phyloP scores from a whole-genome alignment of 92 coral and sea anemone species.

The Heliopora coerulea region DNA sequence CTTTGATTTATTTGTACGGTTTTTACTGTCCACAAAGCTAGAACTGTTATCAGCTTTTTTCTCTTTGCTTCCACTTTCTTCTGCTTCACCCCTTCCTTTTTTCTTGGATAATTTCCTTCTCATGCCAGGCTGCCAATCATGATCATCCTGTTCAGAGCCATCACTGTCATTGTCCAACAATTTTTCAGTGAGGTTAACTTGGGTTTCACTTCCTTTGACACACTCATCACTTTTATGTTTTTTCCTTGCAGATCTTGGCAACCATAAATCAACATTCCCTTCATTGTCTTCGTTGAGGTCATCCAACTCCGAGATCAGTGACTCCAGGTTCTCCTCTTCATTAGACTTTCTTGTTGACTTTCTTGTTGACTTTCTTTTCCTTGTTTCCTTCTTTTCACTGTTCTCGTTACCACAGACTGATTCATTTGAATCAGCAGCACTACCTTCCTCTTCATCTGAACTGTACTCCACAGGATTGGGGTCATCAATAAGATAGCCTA shows the following conservation, averaged over 20 bases:
- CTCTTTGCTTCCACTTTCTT: slow-evolving; percentile 32
- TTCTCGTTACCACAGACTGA: slow-evolving; percentile 65
- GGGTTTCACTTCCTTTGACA: background rate
- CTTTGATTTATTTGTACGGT: background rate
- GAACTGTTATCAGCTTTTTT: background rate
- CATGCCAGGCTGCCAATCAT: slow-evolving; percentile 86
- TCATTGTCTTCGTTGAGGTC: slow-evolving; percentile 34
- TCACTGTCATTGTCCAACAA: slow-evolving; percentile 16
- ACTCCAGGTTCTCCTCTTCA: slow-evolving; percentile 41
- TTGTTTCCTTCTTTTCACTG: too few relatives aligned
- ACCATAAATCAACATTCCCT: slow-evolving; percentile 14
- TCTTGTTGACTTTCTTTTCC: too few relatives aligned
- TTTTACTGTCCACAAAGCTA: background rate
- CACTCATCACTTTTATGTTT: background rate
- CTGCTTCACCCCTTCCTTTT: slow-evolving; percentile 2
- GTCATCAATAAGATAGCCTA: slow-evolving; percentile 91
- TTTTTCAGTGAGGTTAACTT: background rate
- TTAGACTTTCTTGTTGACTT: slow-evolving; percentile 43
- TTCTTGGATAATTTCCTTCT: slow-evolving; percentile 62
- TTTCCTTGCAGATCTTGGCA: slow-evolving; percentile 26
- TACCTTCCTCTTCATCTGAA: slow-evolving; percentile 54
- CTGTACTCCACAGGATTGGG: slow-evolving; percentile 84
- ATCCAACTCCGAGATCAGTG: slow-evolving; percentile 23
- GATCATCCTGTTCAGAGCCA: slow-evolving; percentile 59
- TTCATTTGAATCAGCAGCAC: slow-evolving; percentile 34